Percentiles rank a stretch among this genome's conserved stretches.
phyloP scores from a whole-genome alignment of 2,113 vertebrate species.

The Scolopax mira region DNA sequence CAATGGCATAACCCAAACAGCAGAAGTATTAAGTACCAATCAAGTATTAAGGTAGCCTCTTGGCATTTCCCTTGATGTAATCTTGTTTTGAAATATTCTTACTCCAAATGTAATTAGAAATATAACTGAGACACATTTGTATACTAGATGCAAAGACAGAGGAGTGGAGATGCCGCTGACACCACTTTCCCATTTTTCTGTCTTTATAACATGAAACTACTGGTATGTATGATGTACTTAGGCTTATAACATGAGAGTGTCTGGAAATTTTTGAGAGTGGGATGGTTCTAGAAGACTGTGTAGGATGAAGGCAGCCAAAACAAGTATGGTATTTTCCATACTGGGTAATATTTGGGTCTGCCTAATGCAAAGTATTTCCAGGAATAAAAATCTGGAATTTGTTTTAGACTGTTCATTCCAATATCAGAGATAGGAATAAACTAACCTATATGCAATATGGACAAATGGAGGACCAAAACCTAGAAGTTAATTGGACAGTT shows the following conservation, averaged over 20 bases:
- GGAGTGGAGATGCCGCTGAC: background rate
- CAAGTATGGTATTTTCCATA: background rate
- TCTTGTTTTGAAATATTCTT: background rate
- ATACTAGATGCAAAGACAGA: background rate
- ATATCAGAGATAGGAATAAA: background rate
- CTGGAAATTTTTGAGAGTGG: background rate
- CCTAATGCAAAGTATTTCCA: background rate
- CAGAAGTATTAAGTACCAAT: background rate
- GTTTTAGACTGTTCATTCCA: background rate
- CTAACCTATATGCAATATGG: background rate
- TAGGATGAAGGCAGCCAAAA: background rate
- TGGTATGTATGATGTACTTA: background rate
- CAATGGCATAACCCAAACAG: fast-evolving
- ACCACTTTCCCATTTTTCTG: background rate
- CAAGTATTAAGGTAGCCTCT: background rate
- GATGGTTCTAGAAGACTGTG: background rate
- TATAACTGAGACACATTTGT: background rate
- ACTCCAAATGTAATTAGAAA: background rate
- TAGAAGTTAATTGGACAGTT: background rate
- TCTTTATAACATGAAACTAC: background rate
- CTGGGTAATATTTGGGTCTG: background rate
- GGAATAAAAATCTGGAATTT: background rate
- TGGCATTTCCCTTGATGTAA: background rate
- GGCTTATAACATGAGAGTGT: background rate
- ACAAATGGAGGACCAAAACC: background rate